A percentile compares a stretch with the other conserved stretches of the same genome.
These are phyloP conservation scores for Coluber constrictor DNA, from an alignment of 2,797 vertebrate species.

Conservation along the genomic window DNA sequence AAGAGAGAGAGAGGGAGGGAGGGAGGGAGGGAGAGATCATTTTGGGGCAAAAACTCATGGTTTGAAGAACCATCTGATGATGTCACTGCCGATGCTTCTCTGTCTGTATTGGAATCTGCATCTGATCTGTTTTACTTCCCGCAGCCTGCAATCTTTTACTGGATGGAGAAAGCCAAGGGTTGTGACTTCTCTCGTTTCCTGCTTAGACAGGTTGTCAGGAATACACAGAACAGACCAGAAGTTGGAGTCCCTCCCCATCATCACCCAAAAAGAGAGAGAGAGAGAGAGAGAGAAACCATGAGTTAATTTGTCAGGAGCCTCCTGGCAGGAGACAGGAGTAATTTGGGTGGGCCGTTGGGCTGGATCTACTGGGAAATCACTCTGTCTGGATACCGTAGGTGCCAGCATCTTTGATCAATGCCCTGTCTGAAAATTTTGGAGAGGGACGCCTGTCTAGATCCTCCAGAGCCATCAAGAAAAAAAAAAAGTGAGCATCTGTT, in stretches of 20 bases:
- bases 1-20: too few relatives aligned
- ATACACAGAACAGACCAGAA: slow-evolving; percentile 53
- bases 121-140: neutral
- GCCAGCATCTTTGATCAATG: neutral
- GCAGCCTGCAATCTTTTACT: too few relatives aligned
- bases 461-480: too few relatives aligned
- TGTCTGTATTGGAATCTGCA: neutral
- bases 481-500: neutral
- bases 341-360: neutral
- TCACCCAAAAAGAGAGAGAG: neutral
- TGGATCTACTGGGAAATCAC: neutral
- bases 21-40: neutral
- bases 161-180: neutral
- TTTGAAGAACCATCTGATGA: neutral
- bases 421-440: neutral
- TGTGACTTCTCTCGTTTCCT: slow-evolving; percentile 21
- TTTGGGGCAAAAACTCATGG: neutral
- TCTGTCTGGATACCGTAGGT: neutral
- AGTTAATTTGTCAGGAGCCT: neutral
- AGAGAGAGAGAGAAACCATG: neutral
- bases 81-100: neutral
- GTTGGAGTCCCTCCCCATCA: neutral
- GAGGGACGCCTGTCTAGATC: neutral
- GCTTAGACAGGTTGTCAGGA: slow-evolving; percentile 57
- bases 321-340: neutral